Percentiles rank a stretch among this genome's conserved stretches.
Conservation (phyloP, 2,797 vertebrate species). For the Labeo calbasu region DNA sequence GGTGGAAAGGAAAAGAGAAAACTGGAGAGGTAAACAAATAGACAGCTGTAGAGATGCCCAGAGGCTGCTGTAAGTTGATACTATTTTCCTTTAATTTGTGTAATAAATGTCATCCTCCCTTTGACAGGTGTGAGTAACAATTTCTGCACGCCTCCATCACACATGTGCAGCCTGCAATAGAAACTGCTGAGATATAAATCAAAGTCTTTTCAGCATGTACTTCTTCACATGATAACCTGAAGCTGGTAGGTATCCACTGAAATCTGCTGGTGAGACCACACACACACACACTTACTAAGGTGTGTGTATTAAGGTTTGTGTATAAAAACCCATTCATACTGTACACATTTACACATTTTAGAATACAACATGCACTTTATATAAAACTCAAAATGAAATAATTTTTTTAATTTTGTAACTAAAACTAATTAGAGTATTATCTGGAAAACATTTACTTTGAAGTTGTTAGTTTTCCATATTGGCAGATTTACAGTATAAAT, state of each 20-base stretch:
- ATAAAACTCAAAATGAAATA: background rate
- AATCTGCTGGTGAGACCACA: slow-evolving; percentile 48
- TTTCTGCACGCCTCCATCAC: slow-evolving; percentile 54
- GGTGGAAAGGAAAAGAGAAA: slow-evolving; percentile 64
- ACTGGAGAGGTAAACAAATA: slow-evolving; percentile 19
- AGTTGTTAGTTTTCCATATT: too few species aligned
- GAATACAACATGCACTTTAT: background rate
- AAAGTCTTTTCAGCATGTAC: background rate
- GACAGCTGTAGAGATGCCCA: slow-evolving; percentile 42
- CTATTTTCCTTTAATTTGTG: slow-evolving; percentile 59
- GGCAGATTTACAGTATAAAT: too few species aligned
- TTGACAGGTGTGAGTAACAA: slow-evolving; percentile 61
- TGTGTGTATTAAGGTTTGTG: background rate
- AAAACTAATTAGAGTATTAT: too few species aligned
- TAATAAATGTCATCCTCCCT: slow-evolving; percentile 59
- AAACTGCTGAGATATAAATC: slow-evolving; percentile 52
- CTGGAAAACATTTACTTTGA: too few species aligned
- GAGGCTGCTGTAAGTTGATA: slow-evolving; percentile 67
- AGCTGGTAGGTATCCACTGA: slow-evolving; percentile 14
- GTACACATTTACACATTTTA: background rate
- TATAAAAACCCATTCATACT: background rate
- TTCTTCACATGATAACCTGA: background rate
- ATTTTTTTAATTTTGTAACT: background rate
- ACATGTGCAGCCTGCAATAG: slow-evolving; percentile 32
- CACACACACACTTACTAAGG: background rate